phyloP scores from a whole-genome alignment of 2,797 vertebrate genomes.

The Miopithecus talapoin region DNA sequence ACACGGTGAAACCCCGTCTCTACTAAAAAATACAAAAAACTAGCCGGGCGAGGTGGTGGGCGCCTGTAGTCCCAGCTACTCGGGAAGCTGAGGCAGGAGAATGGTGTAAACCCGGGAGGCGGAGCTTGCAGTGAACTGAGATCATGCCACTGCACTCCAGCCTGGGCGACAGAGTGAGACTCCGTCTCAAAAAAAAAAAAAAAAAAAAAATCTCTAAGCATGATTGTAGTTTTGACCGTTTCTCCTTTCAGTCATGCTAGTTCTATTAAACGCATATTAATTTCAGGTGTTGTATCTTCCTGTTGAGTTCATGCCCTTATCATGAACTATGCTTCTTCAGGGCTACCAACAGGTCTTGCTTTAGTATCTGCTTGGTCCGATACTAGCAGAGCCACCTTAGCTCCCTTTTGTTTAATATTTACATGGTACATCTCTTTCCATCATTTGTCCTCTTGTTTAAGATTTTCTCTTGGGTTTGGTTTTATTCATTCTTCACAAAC shows the following conservation, averaged over 20 bases:
- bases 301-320: rapidly evolving
- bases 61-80: too few species aligned
- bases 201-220: rapidly evolving
- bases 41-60: too few species aligned
- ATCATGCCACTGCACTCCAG: rapidly evolving
- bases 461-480: neutral
- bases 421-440: rapidly evolving
- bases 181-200: too few species aligned
- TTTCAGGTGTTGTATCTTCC: rapidly evolving
- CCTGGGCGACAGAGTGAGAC: too few species aligned
- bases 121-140: too few species aligned
- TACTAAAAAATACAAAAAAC: too few species aligned
- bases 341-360: rapidly evolving
- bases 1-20: too few species aligned
- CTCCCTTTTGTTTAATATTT: rapidly evolving
- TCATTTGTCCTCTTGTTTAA: neutral
- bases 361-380: rapidly evolving
- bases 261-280: rapidly evolving
- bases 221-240: rapidly evolving
- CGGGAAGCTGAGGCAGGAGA: too few species aligned
- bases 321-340: rapidly evolving
- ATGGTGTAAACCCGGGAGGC: too few species aligned
- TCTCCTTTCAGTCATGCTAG: neutral
- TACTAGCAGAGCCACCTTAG: rapidly evolving
- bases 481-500: neutral